A percentile compares a stretch with the other conserved stretches of the same genome.
phyloP scores from a whole-genome alignment of 2,888 invertebrate genomes.

The Apamea anceps region DNA sequence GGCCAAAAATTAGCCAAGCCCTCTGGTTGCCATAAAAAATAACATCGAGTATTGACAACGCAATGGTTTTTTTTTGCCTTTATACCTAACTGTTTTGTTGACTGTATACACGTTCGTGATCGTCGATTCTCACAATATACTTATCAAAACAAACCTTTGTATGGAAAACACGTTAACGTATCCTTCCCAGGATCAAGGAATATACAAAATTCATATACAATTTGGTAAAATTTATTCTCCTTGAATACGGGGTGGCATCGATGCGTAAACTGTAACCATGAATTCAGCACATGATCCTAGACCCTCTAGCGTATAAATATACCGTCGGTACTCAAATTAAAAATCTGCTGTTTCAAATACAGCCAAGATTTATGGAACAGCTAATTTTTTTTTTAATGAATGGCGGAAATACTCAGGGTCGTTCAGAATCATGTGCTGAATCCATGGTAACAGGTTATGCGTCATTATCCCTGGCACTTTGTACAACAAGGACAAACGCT shows the following conservation, averaged over 20 bases:
- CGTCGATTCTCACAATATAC: conserved; percentile 9
- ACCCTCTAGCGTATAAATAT: no score
- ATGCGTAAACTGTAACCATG: no score
- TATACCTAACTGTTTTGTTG: neutral
- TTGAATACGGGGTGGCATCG: neutral
- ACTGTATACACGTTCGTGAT: conserved; percentile 7
- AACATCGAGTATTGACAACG: no score
- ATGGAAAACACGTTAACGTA: conserved; percentile 41
- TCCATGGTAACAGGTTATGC: neutral
- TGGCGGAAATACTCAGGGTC: no score
- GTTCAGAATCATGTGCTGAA: neutral
- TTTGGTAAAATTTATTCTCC: conserved; percentile 23
- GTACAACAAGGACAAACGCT: neutral
- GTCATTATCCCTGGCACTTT: neutral
- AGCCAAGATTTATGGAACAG: no score
- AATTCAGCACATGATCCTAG: no score
- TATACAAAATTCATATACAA: conserved; percentile 28
- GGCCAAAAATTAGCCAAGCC: neutral
- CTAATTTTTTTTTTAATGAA: no score
- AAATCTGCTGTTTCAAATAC: no score
- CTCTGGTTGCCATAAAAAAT: neutral
- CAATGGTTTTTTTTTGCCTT: neutral
- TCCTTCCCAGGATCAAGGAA: conserved; percentile 19
- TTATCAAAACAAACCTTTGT: conserved; percentile 53
- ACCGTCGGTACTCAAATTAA: no score